Evolutionary conservation across 2,797 vertebrate genomes (phyloP).

Genomic region (Champsocephalus gunnari): DNA sequence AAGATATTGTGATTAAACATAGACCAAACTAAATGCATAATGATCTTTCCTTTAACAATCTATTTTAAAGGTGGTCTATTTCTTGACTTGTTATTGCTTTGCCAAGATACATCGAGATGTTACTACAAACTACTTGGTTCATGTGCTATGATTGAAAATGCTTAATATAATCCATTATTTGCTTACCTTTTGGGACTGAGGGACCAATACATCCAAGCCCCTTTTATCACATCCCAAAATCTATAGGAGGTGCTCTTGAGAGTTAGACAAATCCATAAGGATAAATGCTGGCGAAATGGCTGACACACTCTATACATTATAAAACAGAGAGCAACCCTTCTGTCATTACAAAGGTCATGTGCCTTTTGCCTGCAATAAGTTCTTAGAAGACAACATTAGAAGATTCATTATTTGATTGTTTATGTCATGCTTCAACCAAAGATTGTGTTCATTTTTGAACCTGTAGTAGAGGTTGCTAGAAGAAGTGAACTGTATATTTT

Average conservation of each 20-base stretch:
- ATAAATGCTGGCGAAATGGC: conserved; percentile 54
- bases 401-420: not conserved
- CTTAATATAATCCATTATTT: conserved; percentile 22
- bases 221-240: conserved; percentile 46
- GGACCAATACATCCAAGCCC: conserved; percentile 15
- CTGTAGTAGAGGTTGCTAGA: not conserved
- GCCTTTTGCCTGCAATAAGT: conserved; percentile 5
- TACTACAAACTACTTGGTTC: not conserved
- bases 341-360: conserved; percentile 14
- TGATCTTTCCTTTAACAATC: not conserved
- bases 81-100: not conserved
- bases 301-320: conserved; percentile 55
- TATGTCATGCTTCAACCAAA: not conserved
- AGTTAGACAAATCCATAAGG: conserved; percentile 61
- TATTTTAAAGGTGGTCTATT: not conserved
- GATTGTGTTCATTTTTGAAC: not conserved
- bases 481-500: not conserved
- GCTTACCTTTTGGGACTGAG: conserved; percentile 29
- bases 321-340: conserved; percentile 21
- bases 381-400: conserved; percentile 17
- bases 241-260: conserved; percentile 41
- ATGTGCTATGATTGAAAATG: conserved; percentile 2
- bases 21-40: not conserved
- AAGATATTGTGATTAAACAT: conserved; percentile 11
- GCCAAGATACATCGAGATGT: not conserved